A percentile compares a stretch with the other conserved stretches of the same genome.
phyloP scores from a whole-genome alignment of 1,140 invertebrate species.

The Artemia franciscana region DNA sequence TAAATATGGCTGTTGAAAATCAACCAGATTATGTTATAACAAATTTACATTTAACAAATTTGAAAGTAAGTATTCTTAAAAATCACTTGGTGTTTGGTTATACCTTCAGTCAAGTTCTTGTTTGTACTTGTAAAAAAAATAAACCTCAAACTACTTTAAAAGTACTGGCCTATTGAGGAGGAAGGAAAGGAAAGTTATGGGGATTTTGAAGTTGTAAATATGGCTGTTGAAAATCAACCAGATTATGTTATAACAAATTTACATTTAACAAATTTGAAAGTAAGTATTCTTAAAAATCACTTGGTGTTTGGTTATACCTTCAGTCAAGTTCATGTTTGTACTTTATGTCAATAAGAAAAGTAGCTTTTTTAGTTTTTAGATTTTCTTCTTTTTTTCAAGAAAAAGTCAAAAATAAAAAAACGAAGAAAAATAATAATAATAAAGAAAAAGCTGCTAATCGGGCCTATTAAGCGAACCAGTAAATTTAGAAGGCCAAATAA shows the following conservation, averaged over 20 bases:
- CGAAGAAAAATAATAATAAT: too few relatives aligned
- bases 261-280: conserved; percentile 56
- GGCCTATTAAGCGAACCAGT: too few relatives aligned
- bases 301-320: background rate
- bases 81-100: background rate
- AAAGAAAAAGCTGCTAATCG: too few relatives aligned
- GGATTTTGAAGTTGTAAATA: conserved; percentile 52
- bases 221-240: conserved; percentile 43
- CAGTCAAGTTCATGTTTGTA: background rate
- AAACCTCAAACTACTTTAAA: too few relatives aligned
- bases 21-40: conserved; percentile 64
- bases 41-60: conserved; percentile 54
- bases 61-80: conserved; percentile 52
- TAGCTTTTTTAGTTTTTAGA: too few relatives aligned
- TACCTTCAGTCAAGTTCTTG: background rate
- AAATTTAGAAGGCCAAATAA: too few relatives aligned
- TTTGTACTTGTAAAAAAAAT: conserved; percentile 5
- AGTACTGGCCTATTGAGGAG: conserved; percentile 62
- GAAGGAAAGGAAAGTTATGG: conserved; percentile 40
- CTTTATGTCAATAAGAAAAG: too few relatives aligned
- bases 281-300: too few relatives aligned
- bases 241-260: conserved; percentile 68
- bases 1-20: conserved; percentile 46
- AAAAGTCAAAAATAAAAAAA: too few relatives aligned
- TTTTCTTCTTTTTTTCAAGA: too few relatives aligned